Percentiles rank a stretch among this genome's conserved stretches.
phyloP scores from a whole-genome alignment of 2,113 vertebrate genomes.

The Peromyscus leucopus region DNA sequence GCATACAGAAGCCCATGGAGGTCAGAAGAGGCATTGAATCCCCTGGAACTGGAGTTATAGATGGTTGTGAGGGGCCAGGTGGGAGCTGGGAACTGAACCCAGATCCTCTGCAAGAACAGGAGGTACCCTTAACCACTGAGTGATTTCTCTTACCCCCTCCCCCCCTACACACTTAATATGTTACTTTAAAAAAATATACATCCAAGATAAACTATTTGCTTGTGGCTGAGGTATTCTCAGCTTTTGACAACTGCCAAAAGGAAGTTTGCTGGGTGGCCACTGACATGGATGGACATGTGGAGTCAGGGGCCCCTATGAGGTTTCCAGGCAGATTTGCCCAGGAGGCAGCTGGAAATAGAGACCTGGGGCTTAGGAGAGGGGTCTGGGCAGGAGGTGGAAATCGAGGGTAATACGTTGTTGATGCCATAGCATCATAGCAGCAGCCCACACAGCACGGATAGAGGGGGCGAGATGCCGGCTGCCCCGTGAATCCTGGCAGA shows the following conservation, averaged over 20 bases:
- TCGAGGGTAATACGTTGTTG: neutral
- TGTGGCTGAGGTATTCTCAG: neutral
- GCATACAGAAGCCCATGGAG: neutral
- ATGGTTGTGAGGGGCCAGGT: neutral
- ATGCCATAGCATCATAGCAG: neutral
- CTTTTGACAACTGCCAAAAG: neutral
- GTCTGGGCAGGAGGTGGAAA: neutral
- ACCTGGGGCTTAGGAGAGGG: neutral
- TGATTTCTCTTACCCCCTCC: neutral
- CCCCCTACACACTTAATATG: neutral
- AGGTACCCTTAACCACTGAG: neutral
- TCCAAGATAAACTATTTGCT: constrained; percentile 12
- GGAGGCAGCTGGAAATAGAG: neutral
- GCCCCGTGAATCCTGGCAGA: neutral
- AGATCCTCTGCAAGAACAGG: neutral
- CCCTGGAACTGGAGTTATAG: neutral
- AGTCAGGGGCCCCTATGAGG: neutral
- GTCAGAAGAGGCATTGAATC: neutral
- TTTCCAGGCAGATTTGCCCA: neutral
- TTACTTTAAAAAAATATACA: neutral
- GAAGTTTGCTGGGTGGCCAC: neutral
- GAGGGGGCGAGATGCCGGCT: neutral
- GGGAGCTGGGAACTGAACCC: neutral
- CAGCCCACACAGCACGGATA: neutral
- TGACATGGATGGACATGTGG: neutral